Conservation (phyloP, 37 sponge, comb jelly and placozoan genomes). For the Diacarnus erythraeanus region DNA sequence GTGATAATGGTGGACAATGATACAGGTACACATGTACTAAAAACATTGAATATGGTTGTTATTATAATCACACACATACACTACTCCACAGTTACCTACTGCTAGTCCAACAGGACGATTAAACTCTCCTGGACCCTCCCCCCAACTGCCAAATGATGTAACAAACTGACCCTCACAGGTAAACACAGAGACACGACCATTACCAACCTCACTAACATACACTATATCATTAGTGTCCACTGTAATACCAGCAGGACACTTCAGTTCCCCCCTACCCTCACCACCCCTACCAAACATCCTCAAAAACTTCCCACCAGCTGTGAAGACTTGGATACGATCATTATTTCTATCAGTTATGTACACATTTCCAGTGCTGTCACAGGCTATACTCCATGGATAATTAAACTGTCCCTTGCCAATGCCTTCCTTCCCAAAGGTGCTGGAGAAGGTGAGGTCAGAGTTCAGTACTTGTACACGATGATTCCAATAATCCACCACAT, state of each 20-base stretch:
- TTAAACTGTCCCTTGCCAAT: slow-evolving; percentile 56
- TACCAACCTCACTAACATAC: slow-evolving; percentile 14
- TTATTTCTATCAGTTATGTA: slow-evolving; percentile 60
- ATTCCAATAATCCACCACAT: slow-evolving; percentile 59
- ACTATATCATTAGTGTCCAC: slow-evolving; percentile 26
- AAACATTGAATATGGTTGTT: slow-evolving; percentile 17
- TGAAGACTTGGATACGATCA: slow-evolving; percentile 72
- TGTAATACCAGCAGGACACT: background rate
- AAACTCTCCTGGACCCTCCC: no score
- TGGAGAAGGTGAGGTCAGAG: slow-evolving; percentile 41
- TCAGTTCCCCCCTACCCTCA: slow-evolving; percentile 2
- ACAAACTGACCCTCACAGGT: slow-evolving; percentile 34
- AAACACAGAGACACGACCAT: slow-evolving; percentile 21
- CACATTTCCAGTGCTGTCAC: slow-evolving; percentile 30
- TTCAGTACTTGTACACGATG: slow-evolving; percentile 60
- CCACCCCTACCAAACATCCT: slow-evolving; percentile 8
- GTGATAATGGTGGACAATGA: no score
- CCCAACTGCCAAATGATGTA: slow-evolving; percentile 43
- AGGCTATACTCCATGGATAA: slow-evolving; percentile 34
- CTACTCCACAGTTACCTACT: slow-evolving; percentile 41
- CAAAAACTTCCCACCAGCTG: slow-evolving; percentile 9
- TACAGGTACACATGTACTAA: no score
- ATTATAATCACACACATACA: slow-evolving; percentile 39
- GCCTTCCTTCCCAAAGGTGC: slow-evolving; percentile 54
- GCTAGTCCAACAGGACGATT: slow-evolving; percentile 37